Evolutionary conservation across 1,140 invertebrate species (phyloP).

Genomic region (Delia radicum): DNA sequence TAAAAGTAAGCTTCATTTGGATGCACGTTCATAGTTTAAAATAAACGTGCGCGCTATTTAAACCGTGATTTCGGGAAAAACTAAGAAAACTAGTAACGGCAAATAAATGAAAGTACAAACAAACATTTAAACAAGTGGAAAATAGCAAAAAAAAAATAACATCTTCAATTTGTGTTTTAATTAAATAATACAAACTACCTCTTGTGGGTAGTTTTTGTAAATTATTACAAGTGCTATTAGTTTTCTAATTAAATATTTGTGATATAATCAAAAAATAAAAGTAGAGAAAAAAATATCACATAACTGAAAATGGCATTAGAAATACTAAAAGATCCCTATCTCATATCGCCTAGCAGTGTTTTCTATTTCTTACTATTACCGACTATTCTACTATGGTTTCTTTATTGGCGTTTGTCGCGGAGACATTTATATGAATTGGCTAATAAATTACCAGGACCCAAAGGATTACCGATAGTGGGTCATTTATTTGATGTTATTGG

Average conservation of each 20-base stretch:
- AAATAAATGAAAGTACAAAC: not conserved
- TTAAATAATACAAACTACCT: not conserved
- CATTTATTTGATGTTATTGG: constrained; percentile 72
- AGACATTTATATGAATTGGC: constrained; percentile 69
- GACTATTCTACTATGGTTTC: constrained; percentile 66
- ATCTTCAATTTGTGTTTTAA: not conserved
- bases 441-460: constrained; percentile 69
- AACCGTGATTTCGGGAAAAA: constrained; percentile 10
- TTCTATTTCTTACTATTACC: constrained; percentile 71
- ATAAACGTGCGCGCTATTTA: constrained; percentile 5
- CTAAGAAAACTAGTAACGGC: not conserved
- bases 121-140: not conserved
- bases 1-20: constrained; percentile 16
- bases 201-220: not conserved
- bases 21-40: constrained; percentile 10
- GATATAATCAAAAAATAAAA: constrained; percentile 2
- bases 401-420: constrained; percentile 72
- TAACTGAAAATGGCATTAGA: constrained; percentile 36
- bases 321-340: constrained; percentile 42
- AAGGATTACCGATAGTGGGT: constrained; percentile 68
- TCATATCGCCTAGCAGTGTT: constrained; percentile 59
- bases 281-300: not conserved
- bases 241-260: not conserved
- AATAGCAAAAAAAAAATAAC: not conserved
- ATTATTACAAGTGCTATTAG: not conserved